phyloP scores from a whole-genome alignment of 2,888 invertebrate species.

The Epinotia demarniana region DNA sequence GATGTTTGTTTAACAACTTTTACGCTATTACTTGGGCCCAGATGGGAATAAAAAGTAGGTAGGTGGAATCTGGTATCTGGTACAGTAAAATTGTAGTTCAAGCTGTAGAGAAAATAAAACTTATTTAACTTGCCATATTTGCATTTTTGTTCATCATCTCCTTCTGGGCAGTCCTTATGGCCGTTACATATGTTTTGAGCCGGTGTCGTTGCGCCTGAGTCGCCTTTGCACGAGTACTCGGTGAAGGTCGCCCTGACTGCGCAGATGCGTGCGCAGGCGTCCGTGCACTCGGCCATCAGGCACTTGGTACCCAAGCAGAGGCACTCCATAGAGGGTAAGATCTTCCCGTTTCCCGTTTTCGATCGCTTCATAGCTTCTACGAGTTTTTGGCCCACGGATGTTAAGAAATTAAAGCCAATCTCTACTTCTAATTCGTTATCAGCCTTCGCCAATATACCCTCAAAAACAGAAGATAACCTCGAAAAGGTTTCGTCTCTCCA shows the following conservation, averaged over 20 bases:
- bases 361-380: slow-evolving; percentile 65
- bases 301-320: slow-evolving; percentile 63
- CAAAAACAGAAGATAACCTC: slow-evolving; percentile 58
- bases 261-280: slow-evolving; percentile 63
- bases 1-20: too few species aligned
- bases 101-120: neutral
- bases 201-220: slow-evolving; percentile 53
- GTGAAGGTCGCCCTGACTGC: slow-evolving; percentile 60
- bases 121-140: slow-evolving; percentile 56
- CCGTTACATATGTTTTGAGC: slow-evolving; percentile 66
- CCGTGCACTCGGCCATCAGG: slow-evolving; percentile 59
- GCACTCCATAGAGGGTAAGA: slow-evolving; percentile 60
- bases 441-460: slow-evolving; percentile 52
- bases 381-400: slow-evolving; percentile 61
- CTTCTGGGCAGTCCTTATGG: slow-evolving; percentile 62
- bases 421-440: slow-evolving; percentile 53
- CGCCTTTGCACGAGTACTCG: slow-evolving; percentile 59
- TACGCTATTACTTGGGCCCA: too few species aligned
- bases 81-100: too few species aligned
- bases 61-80: too few species aligned
- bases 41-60: too few species aligned
- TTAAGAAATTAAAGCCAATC: slow-evolving; percentile 58
- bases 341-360: slow-evolving; percentile 64
- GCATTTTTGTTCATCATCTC: slow-evolving; percentile 70
- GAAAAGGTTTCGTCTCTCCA: slow-evolving; percentile 61